Base-by-base conservation (phyloP, 1,140 invertebrate species). In the Aporrectodea caliginosa region DNA sequence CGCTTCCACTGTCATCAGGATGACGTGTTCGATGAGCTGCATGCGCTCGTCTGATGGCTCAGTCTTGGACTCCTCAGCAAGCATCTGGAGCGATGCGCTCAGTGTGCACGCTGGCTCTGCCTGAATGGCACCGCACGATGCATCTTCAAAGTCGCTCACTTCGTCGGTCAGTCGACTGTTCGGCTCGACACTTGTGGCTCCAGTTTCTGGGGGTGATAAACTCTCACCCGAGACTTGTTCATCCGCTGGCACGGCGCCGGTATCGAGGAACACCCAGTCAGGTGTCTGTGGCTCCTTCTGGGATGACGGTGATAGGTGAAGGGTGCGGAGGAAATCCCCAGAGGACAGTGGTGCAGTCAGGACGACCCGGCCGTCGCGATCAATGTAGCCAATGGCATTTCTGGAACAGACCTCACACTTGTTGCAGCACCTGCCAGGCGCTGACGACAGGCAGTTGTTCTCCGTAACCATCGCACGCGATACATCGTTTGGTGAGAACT, bases 1-100 rank as follows among this genome's bases (percentile, higher is more conserved):
- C 34, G 97, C 95, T 80, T 93, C 91, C 75, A 98, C 92, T 33
- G 99, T 95, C 2, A 93, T 93, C 1, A 92, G 91, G 6, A 84
- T 84, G 2, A 87, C 86, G 78, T 85, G 83, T n/a, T 86, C 83
- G 12, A 88, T 85, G 33, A 86, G 80, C 16, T 84, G 32, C 14
- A 35, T 29, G 70, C 31, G 43, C 43, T 58, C 43, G 43, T 22
- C 22, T 22, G 43, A 58, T 58, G 43, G 43, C 43, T 6, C 43
- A 6, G 22, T 58, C 43, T 58, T 58, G 6, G 43, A 6, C 22
- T 58, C 43, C 22, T 58, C 43, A 58, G 43, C 43, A 12, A 58
- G 43, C 43, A 58, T 6, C 43, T 58, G 43, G 22, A 58, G 22
- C 22, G 43, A 12, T 58, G 43, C 43, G 43, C 22, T 58, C 22